Evolutionary conservation across 2,113 vertebrate species (phyloP), one percentile per base, ranked within the genome.

Genomic region (Leucopsar rothschildi): DNA sequence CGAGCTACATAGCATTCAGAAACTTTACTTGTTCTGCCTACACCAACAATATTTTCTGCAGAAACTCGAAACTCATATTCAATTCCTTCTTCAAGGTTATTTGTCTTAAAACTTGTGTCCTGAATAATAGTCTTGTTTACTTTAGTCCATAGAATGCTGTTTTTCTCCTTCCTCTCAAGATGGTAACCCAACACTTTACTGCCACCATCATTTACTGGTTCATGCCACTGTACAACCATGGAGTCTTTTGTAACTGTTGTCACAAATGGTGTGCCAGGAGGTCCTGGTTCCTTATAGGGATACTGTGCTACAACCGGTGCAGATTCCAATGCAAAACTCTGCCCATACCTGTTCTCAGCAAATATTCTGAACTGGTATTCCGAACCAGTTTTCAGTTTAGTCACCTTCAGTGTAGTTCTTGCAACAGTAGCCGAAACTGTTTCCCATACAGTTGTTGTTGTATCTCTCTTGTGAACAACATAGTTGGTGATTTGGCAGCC

Each of bases 331-430:
- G 98, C 99, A 97, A 99, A 99, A 95, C 99, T 99, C 97, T 99
- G 99, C 63, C 99, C 99, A 82, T 99, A 99, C 63, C 99, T 98
- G 79, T 99, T 99, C 97, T 99, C 99, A 95, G 99, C 99, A 97
- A 99, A 99, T 95, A 99, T 99, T 97, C 98, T 99, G 97, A 99
- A 99, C 81, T 99, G 99, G 96, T 99, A 99, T 96, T 99, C 99
- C 31, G 98, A 97, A 87, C 99, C 99, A 85, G 99, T 99, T 97
- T 99, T 99, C 64, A 99, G 98, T 97, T 98, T 98, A 44, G 96
- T 96, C 45, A 99, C 98, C 95, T 99, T 99, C 60, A 99, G 96
- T 14, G 98, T 98, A 57, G 99, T 99, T 98, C 99, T 99, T 91
- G 98, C 98, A 93, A 98, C 97, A 93, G 98, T 99, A 70, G 97